A percentile compares a stretch with the other conserved stretches of the same genome.
Evolutionary conservation across 1,140 invertebrate species (phyloP).

Genomic region (roundworm (Caenorhabditis elegans)): DNA sequence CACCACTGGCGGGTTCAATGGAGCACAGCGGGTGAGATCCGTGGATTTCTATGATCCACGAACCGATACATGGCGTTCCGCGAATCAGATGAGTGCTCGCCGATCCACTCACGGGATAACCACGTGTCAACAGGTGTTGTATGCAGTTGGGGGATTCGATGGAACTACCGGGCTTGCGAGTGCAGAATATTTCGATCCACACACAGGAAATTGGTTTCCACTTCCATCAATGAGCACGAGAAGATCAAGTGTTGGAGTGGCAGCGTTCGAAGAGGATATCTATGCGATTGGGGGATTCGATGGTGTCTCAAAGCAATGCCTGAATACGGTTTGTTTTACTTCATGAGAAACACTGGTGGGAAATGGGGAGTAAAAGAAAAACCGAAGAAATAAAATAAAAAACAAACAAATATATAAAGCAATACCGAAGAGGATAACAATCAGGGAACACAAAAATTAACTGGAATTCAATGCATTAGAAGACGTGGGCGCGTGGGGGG

Average conservation of each 20-base stretch:
- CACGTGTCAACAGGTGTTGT: background rate
- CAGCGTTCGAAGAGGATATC: background rate
- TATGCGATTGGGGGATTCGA: slow-evolving; percentile 12
- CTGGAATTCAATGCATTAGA: background rate
- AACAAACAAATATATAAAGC: background rate
- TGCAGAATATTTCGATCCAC: background rate
- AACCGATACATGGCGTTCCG: background rate
- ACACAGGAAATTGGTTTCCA: slow-evolving; percentile 10
- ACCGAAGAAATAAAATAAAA: no score
- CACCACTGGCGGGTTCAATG: background rate
- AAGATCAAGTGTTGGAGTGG: background rate
- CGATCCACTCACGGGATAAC: slow-evolving; percentile 11
- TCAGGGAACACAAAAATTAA: background rate
- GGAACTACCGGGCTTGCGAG: background rate
- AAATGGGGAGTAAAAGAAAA: no score
- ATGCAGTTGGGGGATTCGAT: slow-evolving; percentile 8
- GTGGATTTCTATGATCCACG: slow-evolving; percentile 6
- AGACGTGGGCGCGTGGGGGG: background rate
- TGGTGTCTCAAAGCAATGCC: background rate
- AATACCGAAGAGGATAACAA: no score
- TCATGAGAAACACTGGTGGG: background rate
- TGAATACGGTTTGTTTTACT: background rate
- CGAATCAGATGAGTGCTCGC: background rate
- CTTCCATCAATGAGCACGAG: slow-evolving; percentile 10
- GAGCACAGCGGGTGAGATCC: background rate